A percentile compares a stretch with the other conserved stretches of the same genome.
Conservation (phyloP, 2,888 invertebrate species). For the Nezara viridula region DNA sequence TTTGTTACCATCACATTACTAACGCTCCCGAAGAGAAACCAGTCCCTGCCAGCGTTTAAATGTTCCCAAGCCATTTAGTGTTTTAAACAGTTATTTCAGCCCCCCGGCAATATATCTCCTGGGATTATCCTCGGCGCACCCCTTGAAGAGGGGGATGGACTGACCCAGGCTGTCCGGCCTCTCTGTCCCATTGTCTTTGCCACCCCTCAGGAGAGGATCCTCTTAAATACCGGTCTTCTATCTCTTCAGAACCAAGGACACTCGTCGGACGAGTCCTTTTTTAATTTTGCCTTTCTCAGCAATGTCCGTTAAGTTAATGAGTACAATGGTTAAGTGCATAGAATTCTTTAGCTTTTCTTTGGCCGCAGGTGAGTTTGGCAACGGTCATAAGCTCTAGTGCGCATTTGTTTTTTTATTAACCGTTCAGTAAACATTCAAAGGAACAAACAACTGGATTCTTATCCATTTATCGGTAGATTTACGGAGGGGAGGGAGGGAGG, state of each 20-base stretch:
- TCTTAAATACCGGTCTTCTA: slow-evolving; percentile 38
- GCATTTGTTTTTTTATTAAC: background rate
- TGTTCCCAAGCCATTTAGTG: background rate
- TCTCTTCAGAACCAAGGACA: slow-evolving; percentile 7
- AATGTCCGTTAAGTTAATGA: slow-evolving; percentile 24
- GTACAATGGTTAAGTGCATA: background rate
- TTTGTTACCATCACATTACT: slow-evolving; percentile 31
- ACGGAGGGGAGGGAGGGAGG: no score
- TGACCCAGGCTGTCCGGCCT: slow-evolving; percentile 1
- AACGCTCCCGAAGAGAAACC: slow-evolving; percentile 48
- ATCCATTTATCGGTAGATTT: no score
- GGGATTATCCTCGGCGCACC: background rate
- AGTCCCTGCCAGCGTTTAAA: background rate
- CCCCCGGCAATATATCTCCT: slow-evolving; percentile 3
- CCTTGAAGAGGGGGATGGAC: background rate
- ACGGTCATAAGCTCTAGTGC: background rate
- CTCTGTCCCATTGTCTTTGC: slow-evolving; percentile 25
- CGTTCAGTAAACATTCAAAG: no score
- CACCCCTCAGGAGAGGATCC: background rate
- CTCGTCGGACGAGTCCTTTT: background rate
- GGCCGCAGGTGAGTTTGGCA: background rate
- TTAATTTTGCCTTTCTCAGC: slow-evolving; percentile 15
- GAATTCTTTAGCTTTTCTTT: background rate
- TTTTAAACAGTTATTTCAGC: slow-evolving; percentile 15
- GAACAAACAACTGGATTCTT: no score